Evolutionary conservation across 2,113 vertebrate genomes (phyloP).

Genomic region (Hypomesus transpacificus): DNA sequence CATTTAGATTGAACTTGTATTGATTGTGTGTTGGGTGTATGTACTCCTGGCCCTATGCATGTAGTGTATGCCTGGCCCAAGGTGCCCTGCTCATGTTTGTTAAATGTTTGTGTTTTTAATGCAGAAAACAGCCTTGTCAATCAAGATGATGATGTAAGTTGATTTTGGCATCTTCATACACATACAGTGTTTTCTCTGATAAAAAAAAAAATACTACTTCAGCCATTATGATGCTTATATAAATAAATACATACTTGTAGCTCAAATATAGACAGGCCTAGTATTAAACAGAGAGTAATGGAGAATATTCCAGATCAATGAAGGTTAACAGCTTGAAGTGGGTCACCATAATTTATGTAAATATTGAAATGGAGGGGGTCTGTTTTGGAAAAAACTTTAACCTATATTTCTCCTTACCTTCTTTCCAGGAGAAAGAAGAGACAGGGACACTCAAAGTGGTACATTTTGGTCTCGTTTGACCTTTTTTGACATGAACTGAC

Average conservation of each 20-base stretch:
- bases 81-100: neutral
- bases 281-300: no score
- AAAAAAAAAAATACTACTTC: no score
- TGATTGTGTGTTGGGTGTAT: neutral
- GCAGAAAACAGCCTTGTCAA: constrained; percentile 51
- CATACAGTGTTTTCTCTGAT: no score
- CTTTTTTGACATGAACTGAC: neutral
- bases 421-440: constrained; percentile 62
- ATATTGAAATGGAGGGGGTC: no score
- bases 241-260: no score
- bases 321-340: no score
- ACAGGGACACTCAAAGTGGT: constrained; percentile 73
- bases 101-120: constrained; percentile 30
- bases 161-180: neutral
- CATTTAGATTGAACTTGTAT: constrained; percentile 23
- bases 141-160: constrained; percentile 49
- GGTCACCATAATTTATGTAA: no score
- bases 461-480: constrained; percentile 83
- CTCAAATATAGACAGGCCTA: no score
- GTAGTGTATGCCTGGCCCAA: constrained; percentile 8
- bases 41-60: neutral
- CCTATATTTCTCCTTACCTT: neutral
- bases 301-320: no score
- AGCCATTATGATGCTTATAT: no score
- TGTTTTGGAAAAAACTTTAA: neutral